These are phyloP conservation scores for Pemphredon lugubris DNA, from an alignment of 2,888 invertebrate species.

Conservation along the genomic window DNA sequence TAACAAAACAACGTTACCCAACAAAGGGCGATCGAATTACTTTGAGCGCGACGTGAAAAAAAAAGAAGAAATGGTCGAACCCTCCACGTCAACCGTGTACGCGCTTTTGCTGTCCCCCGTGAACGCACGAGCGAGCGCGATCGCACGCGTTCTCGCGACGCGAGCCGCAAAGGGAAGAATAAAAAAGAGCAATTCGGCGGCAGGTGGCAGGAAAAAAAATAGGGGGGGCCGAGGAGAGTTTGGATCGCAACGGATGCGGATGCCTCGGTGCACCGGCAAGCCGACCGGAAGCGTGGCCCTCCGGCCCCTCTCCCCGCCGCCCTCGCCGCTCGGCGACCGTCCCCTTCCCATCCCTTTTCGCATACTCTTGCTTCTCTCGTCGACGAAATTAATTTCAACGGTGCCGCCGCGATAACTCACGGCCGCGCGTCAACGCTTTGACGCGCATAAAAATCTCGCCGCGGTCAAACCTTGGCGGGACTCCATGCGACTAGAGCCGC, in stretches of 20 bases:
- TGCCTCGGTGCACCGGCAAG: slow-evolving; percentile 27
- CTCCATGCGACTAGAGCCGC: slow-evolving; percentile 23
- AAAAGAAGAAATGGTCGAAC: no score
- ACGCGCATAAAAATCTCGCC: slow-evolving; percentile 67
- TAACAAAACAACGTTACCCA: no score
- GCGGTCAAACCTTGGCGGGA: slow-evolving; percentile 52
- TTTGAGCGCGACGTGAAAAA: no score
- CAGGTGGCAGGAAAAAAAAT: slow-evolving; percentile 54
- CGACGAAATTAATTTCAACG: slow-evolving; percentile 69
- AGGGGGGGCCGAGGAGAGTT: slow-evolving; percentile 49
- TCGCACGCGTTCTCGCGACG: background rate
- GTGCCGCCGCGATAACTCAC: slow-evolving; percentile 69
- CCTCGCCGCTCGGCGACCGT: slow-evolving; percentile 21
- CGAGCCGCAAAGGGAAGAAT: background rate
- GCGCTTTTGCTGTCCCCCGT: no score
- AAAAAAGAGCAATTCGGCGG: slow-evolving; percentile 15
- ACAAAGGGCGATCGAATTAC: no score
- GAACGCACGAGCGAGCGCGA: no score
- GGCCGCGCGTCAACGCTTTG: slow-evolving; percentile 69
- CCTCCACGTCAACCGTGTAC: no score
- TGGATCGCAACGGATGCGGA: slow-evolving; percentile 27
- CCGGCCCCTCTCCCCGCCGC: background rate
- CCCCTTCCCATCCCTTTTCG: slow-evolving; percentile 22
- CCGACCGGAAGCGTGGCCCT: slow-evolving; percentile 26
- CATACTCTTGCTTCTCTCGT: slow-evolving; percentile 45